Conservation (phyloP, 2,888 invertebrate species). For the Tenthredo scrophulariae region DNA sequence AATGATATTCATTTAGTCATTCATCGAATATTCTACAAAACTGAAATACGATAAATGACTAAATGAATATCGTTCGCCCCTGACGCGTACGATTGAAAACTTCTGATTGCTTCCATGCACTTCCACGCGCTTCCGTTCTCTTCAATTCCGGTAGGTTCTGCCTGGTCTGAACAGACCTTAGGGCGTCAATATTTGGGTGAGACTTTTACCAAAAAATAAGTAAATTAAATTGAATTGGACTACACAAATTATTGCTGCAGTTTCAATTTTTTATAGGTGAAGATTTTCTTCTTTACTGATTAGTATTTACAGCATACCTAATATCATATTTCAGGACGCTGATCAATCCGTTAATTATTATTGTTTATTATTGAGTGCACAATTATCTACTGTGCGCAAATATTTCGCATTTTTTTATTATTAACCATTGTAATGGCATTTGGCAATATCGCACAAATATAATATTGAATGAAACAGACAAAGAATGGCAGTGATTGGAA, state of each 20-base stretch:
- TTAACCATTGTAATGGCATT: conserved; percentile 71
- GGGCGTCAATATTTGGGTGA: conserved; percentile 20
- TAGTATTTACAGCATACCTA: background rate
- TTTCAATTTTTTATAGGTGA: background rate
- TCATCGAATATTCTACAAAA: no score
- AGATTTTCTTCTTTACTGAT: background rate
- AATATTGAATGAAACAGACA: conserved; percentile 59
- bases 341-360: background rate
- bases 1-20: no score
- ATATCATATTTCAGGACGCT: background rate
- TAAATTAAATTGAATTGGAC: background rate
- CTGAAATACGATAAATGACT: no score
- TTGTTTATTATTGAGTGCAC: conserved; percentile 53
- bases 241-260: background rate
- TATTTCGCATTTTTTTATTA: conserved; percentile 67
- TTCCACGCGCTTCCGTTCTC: no score
- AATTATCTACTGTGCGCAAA: conserved; percentile 67
- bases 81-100: no score
- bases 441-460: conserved; percentile 73
- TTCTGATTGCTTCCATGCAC: no score
- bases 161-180: no score
- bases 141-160: no score
- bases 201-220: background rate
- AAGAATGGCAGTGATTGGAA: conserved; percentile 54
- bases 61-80: no score